Percentiles rank a stretch among this genome's conserved stretches.
These are phyloP conservation scores for Anas georgica DNA, from an alignment of 2,797 vertebrate species.

Conservation along the genomic window DNA sequence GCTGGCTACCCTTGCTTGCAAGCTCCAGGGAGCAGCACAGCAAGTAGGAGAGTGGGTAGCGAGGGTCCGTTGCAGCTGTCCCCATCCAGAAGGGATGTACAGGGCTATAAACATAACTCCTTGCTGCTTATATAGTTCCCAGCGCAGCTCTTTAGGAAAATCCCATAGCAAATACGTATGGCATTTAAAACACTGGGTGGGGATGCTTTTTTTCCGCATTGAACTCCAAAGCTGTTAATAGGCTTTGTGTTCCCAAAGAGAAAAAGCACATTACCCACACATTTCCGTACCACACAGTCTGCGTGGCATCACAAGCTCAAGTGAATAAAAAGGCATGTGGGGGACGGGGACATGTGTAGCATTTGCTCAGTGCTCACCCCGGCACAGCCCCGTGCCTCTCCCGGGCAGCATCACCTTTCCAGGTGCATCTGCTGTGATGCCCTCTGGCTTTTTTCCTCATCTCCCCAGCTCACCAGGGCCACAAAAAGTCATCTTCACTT, in stretches of 20 bases:
- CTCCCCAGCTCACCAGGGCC: neutral
- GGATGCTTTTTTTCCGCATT: neutral
- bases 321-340: accelerated
- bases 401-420: neutral
- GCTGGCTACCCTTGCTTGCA: accelerated
- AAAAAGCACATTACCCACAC: neutral
- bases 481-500: neutral
- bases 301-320: neutral
- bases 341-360: accelerated
- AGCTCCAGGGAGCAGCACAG: neutral
- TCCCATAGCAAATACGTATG: neutral
- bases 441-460: neutral
- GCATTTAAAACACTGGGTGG: neutral
- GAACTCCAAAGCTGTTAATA: neutral
- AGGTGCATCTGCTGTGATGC: neutral
- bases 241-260: neutral
- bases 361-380: accelerated
- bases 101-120: neutral
- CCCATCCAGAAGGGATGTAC: neutral
- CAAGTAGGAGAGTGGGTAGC: neutral
- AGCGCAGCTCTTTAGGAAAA: neutral
- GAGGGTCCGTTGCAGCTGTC: neutral
- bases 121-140: neutral
- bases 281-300: neutral
- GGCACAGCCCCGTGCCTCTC: accelerated